These are phyloP conservation scores for Drosophila anomelani DNA, from an alignment of 2,888 invertebrate species.

Conservation along the genomic window DNA sequence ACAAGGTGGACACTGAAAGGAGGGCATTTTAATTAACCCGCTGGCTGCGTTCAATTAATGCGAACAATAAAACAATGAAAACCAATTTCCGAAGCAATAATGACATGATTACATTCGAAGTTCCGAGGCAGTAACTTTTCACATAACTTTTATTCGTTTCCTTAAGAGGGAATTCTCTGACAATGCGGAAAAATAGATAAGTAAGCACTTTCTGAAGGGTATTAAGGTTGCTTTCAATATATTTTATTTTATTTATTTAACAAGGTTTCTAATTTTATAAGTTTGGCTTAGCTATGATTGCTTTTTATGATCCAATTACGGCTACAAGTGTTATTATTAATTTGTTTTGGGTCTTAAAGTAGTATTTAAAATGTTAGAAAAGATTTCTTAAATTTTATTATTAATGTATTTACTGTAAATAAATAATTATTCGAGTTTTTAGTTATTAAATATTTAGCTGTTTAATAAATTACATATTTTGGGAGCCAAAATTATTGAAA, in stretches of 20 bases:
- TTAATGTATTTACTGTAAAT: no score
- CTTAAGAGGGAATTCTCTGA: no score
- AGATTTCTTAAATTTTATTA: no score
- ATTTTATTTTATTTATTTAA: neutral
- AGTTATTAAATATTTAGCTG: no score
- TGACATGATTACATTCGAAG: conserved; percentile 6
- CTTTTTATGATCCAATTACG: neutral
- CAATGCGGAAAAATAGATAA: no score
- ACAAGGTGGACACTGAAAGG: conserved; percentile 1
- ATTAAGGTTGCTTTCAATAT: no score
- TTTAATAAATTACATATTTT: no score
- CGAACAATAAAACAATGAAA: conserved; percentile 33
- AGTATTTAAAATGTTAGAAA: no score
- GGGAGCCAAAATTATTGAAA: no score
- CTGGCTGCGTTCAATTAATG: conserved; percentile 20
- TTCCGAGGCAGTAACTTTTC: neutral
- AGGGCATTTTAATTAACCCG: conserved; percentile 36
- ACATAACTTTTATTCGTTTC: conserved; percentile 1
- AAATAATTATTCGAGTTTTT: no score
- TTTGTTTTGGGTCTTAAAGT: neutral
- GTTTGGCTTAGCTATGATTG: neutral
- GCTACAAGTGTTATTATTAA: neutral
- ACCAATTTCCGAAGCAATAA: conserved; percentile 36
- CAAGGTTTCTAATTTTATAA: no score
- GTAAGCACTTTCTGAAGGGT: neutral